phyloP scores from a whole-genome alignment of 2,797 vertebrate species.

The Pseudopleuronectes americanus region DNA sequence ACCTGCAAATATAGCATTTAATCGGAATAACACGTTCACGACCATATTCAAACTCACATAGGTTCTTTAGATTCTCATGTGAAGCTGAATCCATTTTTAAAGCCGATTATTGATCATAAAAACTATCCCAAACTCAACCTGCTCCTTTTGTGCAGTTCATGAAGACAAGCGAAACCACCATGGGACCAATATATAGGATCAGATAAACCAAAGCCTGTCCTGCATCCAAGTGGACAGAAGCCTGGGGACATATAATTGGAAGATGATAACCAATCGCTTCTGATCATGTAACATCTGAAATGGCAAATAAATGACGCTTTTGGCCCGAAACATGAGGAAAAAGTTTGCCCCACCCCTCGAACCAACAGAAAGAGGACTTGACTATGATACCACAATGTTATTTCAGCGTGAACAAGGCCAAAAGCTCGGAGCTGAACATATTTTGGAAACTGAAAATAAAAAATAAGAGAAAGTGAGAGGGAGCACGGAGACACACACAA shows the following conservation, averaged over 20 bases:
- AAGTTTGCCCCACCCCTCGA: slow-evolving; percentile 34
- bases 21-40: not conserved
- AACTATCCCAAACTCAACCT: slow-evolving; percentile 12
- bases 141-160: slow-evolving; percentile 42
- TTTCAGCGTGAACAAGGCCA: slow-evolving; percentile 33
- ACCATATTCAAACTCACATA: not conserved
- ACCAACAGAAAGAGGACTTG: slow-evolving; percentile 38
- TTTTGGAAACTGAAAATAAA: slow-evolving; percentile 51
- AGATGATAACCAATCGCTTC: slow-evolving; percentile 51
- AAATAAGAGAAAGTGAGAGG: slow-evolving; percentile 9
- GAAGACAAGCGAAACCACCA: slow-evolving; percentile 41
- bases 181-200: slow-evolving; percentile 61
- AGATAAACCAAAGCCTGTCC: slow-evolving; percentile 52
- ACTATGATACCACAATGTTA: slow-evolving; percentile 39
- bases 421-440: slow-evolving; percentile 22
- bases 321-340: slow-evolving; percentile 34
- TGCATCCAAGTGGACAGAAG: slow-evolving; percentile 52
- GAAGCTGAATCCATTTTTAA: slow-evolving; percentile 18
- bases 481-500: slow-evolving; percentile 17
- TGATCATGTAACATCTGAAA: slow-evolving; percentile 54
- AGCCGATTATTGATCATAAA: slow-evolving; percentile 11
- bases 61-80: not conserved
- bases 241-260: slow-evolving; percentile 44
- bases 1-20: not conserved
- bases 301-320: slow-evolving; percentile 39